Base-by-base conservation (phyloP, 37 sponge, comb jelly and placozoan species). In the Spongilla lacustris region DNA sequence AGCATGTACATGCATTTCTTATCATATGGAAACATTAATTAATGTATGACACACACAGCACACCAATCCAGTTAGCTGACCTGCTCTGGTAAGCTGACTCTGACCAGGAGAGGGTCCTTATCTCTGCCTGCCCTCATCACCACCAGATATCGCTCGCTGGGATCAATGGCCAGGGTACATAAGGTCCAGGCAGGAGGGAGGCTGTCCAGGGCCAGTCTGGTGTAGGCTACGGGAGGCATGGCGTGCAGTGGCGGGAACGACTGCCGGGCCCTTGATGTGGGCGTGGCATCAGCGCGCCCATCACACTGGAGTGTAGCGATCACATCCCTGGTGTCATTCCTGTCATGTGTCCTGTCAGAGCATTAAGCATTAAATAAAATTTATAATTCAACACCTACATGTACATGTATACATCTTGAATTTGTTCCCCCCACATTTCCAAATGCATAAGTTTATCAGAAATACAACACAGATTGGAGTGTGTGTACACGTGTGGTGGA, bases 161-260 rank as follows among this genome's bases (percentile, higher is more conserved):
- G 88, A 22, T 76, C 75, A 21, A 82, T 77, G 29, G 36, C 33
- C 11, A 88, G 30, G 34, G 83, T 82, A 58, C 74, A 81, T 27
- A 85, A 11, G 12, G 58, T 69, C 79, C 91, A 91, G 68, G 75
- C 36, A 14, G 38, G 37, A 24, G 90, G 86, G 27, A 89, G 67
- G 68, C 58, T 34, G n/a, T 75, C 28, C 50, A 84, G 73, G 50
- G 81, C 75, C 24, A 24, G 19, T 22, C 17, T 10, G 50, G 89
- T 83, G 74, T 74, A 29, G 30, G 70, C 50, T 29, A 85, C 70
- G 30, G 77, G 68, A 29, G 71, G 86, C 34, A 77, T 75, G 75
- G 66, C 21, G 58, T 17, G 19, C 58, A 58, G 11, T 1, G 58
- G 58, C 1, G 58, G 58, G 58, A 58, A 58, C 14, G 58, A 58